Evolutionary conservation across 37 sponge, comb jelly and placozoan species (phyloP), one percentile per base, ranked within the genome.

Genomic region (Aplysina aerophoba): DNA sequence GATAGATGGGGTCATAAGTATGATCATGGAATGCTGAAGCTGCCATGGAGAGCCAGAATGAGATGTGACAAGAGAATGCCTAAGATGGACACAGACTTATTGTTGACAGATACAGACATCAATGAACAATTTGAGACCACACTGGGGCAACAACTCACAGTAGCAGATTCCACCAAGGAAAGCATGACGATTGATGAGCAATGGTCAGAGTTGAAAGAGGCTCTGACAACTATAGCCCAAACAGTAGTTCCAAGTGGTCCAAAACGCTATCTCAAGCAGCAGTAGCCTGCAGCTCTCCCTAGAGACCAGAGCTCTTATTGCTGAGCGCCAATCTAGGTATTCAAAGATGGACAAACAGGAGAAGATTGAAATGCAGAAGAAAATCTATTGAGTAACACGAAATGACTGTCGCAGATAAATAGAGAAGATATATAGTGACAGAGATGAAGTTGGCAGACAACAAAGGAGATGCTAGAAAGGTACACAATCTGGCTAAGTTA

Each of bases 1-100:
- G 64, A 62, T 27, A 62, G 64, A 62, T 62, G 64, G 64, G 64
- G 64, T 11, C 64, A 27, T n/a, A 62, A 62, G 64, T 62, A 62
- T 62, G 64, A 62, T 27, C 64, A 62, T 62, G 64, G 64, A 13
- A n/a, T 62, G 64, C 12, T 62, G 64, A 62, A 62, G 64, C 12
- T 62, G 4, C 4, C 64, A 62, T 62, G 64, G 64, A 62, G 11
- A 11, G 64, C 64, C 12, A 62, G 64, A 11, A 4, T 13, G 64
- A 62, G 12, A 62, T 62, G 12, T 62, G 64, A 62, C 64, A 62
- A 62, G 64, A 11, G 64, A 62, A 13, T 62, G 64, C 64, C 64
- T 62, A 62, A 62, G 64, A 62, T 62, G 64, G 64, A 62, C 11
- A 11, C 64, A 62, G 64, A 62, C 64, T 14, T 62, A 62, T 11